Evolutionary conservation across 2,113 vertebrate species (phyloP), one percentile per base, ranked within the genome.

Genomic region (Tangachromis dhanisi): DNA sequence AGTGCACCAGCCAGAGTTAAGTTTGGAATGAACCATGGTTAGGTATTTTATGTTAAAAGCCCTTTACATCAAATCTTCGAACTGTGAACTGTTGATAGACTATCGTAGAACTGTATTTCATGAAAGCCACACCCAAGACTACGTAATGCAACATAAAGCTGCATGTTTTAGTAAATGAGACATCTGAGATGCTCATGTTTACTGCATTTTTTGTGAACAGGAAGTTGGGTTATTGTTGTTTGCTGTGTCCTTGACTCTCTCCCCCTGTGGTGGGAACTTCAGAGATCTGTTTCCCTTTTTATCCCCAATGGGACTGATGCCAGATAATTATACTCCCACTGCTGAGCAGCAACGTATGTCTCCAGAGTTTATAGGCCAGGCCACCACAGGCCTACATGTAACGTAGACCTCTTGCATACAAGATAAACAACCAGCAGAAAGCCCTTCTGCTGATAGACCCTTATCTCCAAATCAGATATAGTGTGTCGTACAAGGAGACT

Each of bases 301-400:
- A 53, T 88, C 29, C 73, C 53, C 83, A 57, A 92, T 88, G 83
- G 81, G 81, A 85, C 89, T 86, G 83, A 91, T 92, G 88, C 81
- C 82, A 94, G 88, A 92, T 96, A 89, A 93, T 94, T 92, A 93
- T 89, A 93, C 68, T 83, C 82, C 55, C 49, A 8, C 42, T 66
- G 87, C 88, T 81, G 78, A 84, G 78, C 80, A 84, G 42, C 78
- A 85, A 59, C 26, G 24, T 38, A 45, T 83, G 26, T 82, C 71
- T 89, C 47, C 16, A 51, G 26, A 89, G 83, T 88, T 91, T 84
- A 76, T 8, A 73, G 78, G 83, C 12, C 55, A 73, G 87, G 79
- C 88, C 81, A 90, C 59, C 49, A 38, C 59, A 81, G 83, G 86
- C 85, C 83, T 35, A 63, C 8, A 68, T 85, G 90, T 89, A 93